Percentiles rank a stretch among this genome's conserved stretches.
Evolutionary conservation across 2,888 invertebrate species (phyloP).

Genomic region (Lomographa bimaculata): DNA sequence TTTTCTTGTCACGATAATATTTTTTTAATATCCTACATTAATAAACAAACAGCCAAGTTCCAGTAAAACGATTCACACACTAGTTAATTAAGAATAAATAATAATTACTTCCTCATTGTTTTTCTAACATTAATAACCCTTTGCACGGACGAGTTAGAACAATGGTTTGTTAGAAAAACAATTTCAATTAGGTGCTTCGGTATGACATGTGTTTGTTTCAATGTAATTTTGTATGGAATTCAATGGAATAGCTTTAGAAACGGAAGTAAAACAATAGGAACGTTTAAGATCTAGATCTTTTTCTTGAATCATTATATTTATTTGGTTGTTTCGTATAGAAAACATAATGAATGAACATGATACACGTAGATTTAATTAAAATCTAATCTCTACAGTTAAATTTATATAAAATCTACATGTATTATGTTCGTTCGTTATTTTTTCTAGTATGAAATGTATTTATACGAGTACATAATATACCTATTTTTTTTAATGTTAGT

Average conservation of each 20-base stretch:
- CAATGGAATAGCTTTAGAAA: constrained; percentile 23
- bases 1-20: too few relatives aligned
- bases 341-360: too few relatives aligned
- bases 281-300: constrained; percentile 15
- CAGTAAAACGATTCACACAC: constrained; percentile 33
- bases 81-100: constrained; percentile 32
- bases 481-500: too few relatives aligned
- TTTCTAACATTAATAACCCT: constrained; percentile 46
- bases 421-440: too few relatives aligned
- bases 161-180: constrained; percentile 59
- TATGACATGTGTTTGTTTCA: constrained; percentile 27
- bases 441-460: too few relatives aligned
- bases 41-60: constrained; percentile 14
- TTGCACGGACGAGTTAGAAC: constrained; percentile 42
- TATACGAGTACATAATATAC: too few relatives aligned
- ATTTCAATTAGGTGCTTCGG: constrained; percentile 34
- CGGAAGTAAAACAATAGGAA: constrained; percentile 29
- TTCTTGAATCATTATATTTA: constrained; percentile 16
- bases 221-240: constrained; percentile 24
- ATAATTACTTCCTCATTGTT: constrained; percentile 51
- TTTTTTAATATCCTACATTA: too few relatives aligned
- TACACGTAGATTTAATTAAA: too few relatives aligned
- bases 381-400: too few relatives aligned
- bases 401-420: too few relatives aligned
- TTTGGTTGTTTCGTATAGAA: too few relatives aligned